Conservation (phyloP, 2,113 vertebrate species). For the Xiphias gladius region DNA sequence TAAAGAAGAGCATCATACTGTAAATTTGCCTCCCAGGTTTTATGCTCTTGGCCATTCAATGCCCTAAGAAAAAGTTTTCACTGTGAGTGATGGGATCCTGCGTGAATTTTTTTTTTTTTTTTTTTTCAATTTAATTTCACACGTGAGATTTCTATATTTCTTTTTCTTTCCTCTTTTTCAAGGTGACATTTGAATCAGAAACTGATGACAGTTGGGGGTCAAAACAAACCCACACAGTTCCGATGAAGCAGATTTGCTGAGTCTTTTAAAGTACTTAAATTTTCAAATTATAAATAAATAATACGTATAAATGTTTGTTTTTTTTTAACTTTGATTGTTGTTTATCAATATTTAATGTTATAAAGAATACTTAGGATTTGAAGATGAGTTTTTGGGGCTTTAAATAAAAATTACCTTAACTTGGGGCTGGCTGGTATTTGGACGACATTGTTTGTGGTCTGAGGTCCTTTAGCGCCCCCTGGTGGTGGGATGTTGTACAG, state of each 20-base stretch:
- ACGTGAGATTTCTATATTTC: no score
- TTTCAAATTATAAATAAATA: neutral
- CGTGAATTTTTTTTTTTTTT: no score
- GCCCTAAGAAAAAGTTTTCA: no score
- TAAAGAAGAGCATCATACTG: no score
- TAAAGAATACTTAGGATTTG: neutral
- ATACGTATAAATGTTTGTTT: neutral
- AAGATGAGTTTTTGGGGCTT: neutral
- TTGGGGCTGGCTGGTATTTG: conserved; percentile 67
- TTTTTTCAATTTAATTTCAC: no score
- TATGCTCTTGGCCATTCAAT: neutral
- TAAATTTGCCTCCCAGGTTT: neutral
- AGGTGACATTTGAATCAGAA: neutral
- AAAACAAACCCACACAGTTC: neutral
- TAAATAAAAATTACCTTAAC: conserved; percentile 46
- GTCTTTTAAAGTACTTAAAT: neutral
- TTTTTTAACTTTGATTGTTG: neutral
- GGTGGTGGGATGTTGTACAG: conserved; percentile 85
- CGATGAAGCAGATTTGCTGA: neutral
- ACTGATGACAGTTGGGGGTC: no score
- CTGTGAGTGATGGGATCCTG: no score
- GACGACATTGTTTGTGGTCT: conserved; percentile 26
- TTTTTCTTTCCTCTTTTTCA: neutral
- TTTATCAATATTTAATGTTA: neutral
- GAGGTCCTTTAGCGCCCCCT: conserved; percentile 51